Evolutionary conservation across 1,140 invertebrate species (phyloP).

Genomic region (Varroa destructor): DNA sequence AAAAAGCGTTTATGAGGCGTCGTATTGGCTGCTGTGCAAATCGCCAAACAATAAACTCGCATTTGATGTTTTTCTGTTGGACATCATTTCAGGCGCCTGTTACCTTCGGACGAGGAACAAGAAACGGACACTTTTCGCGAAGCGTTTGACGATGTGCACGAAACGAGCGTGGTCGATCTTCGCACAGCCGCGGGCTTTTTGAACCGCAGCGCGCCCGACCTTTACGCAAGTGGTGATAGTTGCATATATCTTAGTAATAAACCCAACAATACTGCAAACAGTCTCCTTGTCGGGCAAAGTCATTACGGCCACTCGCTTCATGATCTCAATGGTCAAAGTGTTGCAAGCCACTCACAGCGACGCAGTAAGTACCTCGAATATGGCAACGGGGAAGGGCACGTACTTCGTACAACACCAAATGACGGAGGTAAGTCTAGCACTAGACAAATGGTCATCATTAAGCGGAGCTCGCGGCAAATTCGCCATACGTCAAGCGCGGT

Average conservation of each 20-base stretch:
- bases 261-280: constrained; percentile 3
- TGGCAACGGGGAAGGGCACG: background rate
- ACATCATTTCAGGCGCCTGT: background rate
- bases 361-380: constrained; percentile 14
- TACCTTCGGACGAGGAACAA: constrained; percentile 24
- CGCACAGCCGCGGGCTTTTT: constrained; percentile 14
- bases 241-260: background rate
- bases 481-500: constrained; percentile 3
- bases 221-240: constrained; percentile 27
- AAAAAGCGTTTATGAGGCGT: too few species aligned
- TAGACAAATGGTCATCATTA: constrained; percentile 1
- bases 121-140: constrained; percentile 27
- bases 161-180: constrained; percentile 27
- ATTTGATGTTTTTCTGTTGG: too few species aligned
- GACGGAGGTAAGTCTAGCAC: constrained; percentile 26
- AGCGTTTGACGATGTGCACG: constrained; percentile 22
- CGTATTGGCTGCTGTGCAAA: too few species aligned
- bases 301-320: constrained; percentile 13
- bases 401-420: background rate
- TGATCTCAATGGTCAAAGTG: constrained; percentile 26
- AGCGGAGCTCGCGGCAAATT: background rate
- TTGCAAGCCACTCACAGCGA: constrained; percentile 12
- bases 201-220: constrained; percentile 27
- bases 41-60: too few species aligned
- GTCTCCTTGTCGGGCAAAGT: background rate